Conservation (phyloP, 1,140 invertebrate genomes). For the Manduca sexta region DNA sequence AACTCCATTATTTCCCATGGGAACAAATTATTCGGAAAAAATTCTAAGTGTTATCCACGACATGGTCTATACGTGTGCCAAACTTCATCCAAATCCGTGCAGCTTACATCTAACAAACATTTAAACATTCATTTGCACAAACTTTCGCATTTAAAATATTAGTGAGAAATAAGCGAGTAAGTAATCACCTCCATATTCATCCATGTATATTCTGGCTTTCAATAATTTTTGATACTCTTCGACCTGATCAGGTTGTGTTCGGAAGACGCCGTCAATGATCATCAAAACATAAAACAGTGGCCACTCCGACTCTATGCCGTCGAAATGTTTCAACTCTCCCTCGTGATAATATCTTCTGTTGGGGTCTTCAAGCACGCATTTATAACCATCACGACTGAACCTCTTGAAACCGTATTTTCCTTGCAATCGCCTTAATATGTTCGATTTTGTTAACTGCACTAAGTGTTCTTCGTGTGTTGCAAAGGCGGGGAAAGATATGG, state of each 20-base stretch:
- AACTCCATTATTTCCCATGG: no score
- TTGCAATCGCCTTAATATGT: conserved; percentile 88
- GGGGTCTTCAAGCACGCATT: conserved; percentile 90
- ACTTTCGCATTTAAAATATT: no score
- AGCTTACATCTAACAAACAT: no score
- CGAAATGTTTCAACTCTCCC: conserved; percentile 89
- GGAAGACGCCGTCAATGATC: conserved; percentile 96
- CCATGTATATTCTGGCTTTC: conserved; percentile 83
- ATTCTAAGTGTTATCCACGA: no score
- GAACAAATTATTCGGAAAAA: no score
- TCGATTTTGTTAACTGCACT: conserved; percentile 90
- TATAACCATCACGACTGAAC: conserved; percentile 96
- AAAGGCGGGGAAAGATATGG: conserved; percentile 98
- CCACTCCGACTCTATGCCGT: conserved; percentile 98
- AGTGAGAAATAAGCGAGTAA: background rate
- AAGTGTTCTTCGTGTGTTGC: conserved; percentile 95
- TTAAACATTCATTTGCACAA: no score
- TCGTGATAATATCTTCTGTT: conserved; percentile 80
- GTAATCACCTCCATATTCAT: conserved; percentile 82
- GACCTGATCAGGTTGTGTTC: conserved; percentile 91
- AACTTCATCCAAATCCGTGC: no score
- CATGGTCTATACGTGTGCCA: no score
- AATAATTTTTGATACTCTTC: conserved; percentile 92
- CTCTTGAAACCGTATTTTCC: conserved; percentile 95
- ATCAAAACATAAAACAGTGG: conserved; percentile 96